Base-by-base conservation (phyloP, 2,113 vertebrate species). In the Periophthalmus modestus region DNA sequence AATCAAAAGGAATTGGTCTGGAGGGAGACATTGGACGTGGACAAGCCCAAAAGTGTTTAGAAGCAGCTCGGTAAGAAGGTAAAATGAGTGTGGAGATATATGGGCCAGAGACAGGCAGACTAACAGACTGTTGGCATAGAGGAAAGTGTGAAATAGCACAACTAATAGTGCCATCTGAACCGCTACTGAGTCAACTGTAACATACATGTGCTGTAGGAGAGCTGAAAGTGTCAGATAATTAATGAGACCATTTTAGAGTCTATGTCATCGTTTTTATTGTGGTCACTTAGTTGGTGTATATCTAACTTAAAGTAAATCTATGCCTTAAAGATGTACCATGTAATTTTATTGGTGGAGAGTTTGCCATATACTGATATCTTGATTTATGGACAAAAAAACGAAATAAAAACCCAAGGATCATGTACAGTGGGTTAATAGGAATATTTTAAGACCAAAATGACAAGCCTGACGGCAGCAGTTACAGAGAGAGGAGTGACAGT, bases 1-100 rank as follows among this genome's bases (percentile, higher is more conserved):
- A 80, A 82, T 78, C 11, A 69, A 82, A 74, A 74, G 21, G 54
- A 75, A 77, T 36, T 46, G 12, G 50, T 71, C 67, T 28, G 50
- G 10, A 11, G 55, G 48, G 73, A 68, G 46, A 57, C 18, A 68
- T 28, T 69, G 58, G 39, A 59, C 39, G 43, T 71, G 68, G 70
- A 61, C 68, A 52, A 47, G 0, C 28, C 50, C 73, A 73, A 34
- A 62, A n/a, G 57, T 50, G 34, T 28, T 59, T 36, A 67, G 18
- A 65, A 39, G 24, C 23, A n/a, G 48, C 19, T 5, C 10, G 15
- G 23, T 21, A 21, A 19, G 58, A 2, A 50, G 69, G 58, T 21
- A 66, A 52, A n/a, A 46, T 23, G 19, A 69, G 33, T 55, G 50
- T 18, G 50, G 36, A 52, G 55, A 69, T 65, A 15, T 36, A 68